phyloP scores from a whole-genome alignment of 2,797 vertebrate species.

The Cephalopachus bancanus region DNA sequence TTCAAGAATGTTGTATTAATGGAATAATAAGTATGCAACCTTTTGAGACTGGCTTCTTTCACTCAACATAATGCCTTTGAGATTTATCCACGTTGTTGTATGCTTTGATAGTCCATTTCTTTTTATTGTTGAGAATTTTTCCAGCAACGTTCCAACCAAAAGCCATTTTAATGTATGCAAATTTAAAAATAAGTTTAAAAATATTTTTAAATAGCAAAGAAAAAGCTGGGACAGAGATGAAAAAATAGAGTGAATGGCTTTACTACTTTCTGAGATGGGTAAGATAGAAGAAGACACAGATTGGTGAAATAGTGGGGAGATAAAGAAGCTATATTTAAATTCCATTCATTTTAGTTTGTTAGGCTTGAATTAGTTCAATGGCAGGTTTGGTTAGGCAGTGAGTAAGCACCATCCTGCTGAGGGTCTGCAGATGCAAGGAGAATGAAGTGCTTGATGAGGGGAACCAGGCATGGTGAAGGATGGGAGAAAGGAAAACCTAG shows the following conservation, averaged over 20 bases:
- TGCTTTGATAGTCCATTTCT: not conserved
- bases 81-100: not conserved
- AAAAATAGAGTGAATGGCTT: not conserved
- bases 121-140: not conserved
- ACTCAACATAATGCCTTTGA: not conserved
- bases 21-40: not conserved
- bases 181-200: constrained; percentile 17
- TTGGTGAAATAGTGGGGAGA: not conserved
- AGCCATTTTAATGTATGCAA: not conserved
- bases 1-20: constrained; percentile 6
- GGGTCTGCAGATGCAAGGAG: not conserved
- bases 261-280: not conserved
- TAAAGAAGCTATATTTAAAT: not conserved
- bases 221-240: not conserved
- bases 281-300: not conserved
- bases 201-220: constrained; percentile 16
- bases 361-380: not conserved
- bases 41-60: not conserved
- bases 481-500: not conserved
- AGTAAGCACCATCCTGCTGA: not conserved
- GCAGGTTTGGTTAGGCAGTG: too few species aligned
- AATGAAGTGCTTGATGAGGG: not conserved
- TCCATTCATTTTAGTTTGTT: not conserved
- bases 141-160: not conserved
- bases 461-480: rapidly evolving